Evolutionary conservation across 2,797 vertebrate genomes (phyloP), one percentile per base, ranked within the genome.

Genomic region (Salarias fasciatus): DNA sequence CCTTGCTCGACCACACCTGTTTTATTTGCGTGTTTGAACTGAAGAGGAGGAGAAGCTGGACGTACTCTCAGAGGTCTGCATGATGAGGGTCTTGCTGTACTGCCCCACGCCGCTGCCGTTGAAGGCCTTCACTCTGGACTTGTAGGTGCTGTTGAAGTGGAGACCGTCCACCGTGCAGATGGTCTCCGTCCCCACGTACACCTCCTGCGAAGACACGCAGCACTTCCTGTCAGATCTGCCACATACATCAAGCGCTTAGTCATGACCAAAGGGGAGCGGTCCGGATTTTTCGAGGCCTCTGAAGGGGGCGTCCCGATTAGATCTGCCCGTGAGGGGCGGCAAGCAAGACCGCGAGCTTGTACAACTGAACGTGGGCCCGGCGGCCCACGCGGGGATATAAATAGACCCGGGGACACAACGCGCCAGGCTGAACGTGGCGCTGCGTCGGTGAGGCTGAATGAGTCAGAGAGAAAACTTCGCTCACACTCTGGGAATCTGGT

Each of bases 151-250:
- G 92, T 99, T 96, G 92, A 97, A 99, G 88, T 99, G 98, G 59
- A 99, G 97, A 12, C 98, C 98, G 0, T 99, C 98, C 90, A 99
- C 98, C 0, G 98, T 99, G 91, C 98, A 99, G 94, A 99, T 98
- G 58, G 94, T 99, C 91, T 99, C 98, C 60, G 94, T 94, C 33
- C 97, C 98, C 66, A 99, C 97, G 2, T 99, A 99, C 36, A 99
- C 98, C 85, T 99, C 98, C 98, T 99, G 88, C 38, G 50, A 74
- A 71, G 44, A 65, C 41, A 79, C 57, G 55, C 46, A 11, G 28
- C 10, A 13, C 24, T 67, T 80, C 72, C 68, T 60, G 63, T 80
- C 42, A 78, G 48, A 24, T 6, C 13, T 45, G 49, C 31, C 65
- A 38, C 56, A 67, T 13, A 45, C 60, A 18, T 40, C 10, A 4